Conservation (phyloP, 1,140 invertebrate species). For the Bombus difficillimus region DNA sequence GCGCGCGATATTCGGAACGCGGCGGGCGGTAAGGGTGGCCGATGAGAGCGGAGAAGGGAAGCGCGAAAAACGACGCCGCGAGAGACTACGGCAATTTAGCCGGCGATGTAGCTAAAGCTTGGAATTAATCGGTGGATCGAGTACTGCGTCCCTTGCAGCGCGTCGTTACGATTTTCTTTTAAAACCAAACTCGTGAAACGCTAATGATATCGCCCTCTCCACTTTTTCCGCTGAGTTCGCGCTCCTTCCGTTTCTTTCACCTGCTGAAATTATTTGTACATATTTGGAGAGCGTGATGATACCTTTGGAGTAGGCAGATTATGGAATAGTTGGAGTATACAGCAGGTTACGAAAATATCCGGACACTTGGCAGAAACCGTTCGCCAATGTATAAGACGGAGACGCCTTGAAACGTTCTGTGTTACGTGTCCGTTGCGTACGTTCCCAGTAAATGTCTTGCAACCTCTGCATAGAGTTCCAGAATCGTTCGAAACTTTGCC, state of each 20-base stretch:
- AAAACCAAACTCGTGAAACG: conserved; percentile 22
- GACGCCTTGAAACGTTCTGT: no score
- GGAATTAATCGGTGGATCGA: conserved; percentile 43
- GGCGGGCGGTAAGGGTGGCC: not conserved
- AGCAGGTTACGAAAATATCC: no score
- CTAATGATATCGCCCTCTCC: conserved; percentile 10
- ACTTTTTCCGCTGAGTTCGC: not conserved
- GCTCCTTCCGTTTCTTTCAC: not conserved
- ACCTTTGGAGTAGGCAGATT: not conserved
- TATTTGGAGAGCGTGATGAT: not conserved
- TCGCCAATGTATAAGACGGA: no score
- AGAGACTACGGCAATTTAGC: conserved; percentile 50
- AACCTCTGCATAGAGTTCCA: not conserved
- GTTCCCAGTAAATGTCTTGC: no score
- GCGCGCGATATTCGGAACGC: conserved; percentile 42
- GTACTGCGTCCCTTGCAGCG: not conserved
- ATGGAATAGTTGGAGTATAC: no score
- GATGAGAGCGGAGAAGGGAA: not conserved
- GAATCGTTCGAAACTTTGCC: not conserved
- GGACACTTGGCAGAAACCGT: no score
- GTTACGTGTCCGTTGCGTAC: no score
- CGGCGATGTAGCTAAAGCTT: conserved; percentile 1
- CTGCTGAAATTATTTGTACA: not conserved
- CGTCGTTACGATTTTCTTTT: conserved; percentile 38
- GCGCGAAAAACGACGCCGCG: conserved; percentile 42